Evolutionary conservation across 2,888 invertebrate genomes (phyloP), one percentile per base, ranked within the genome.

Genomic region (Drosophila eohydei): DNA sequence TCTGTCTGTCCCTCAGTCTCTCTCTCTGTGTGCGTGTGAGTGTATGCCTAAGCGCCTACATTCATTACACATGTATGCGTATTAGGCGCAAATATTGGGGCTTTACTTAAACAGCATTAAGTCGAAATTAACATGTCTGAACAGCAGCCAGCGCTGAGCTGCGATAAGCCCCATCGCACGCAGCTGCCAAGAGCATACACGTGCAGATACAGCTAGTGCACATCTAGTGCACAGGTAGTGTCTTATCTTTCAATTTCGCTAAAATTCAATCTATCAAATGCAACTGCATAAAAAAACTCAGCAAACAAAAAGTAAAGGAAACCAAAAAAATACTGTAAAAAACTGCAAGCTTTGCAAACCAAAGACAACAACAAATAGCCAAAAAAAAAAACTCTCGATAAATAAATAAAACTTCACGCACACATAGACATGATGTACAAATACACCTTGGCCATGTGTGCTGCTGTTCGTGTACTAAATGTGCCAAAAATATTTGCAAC

Each of bases 41-140:
- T 74, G 67, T 64, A 66, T 66, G 71, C 58, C 64, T 88, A 82
- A 80, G 83, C 83, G 83, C 83, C 72, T 85, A 85, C 83, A 80
- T 86, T 80, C 83, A 83, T 88, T 83, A 86, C 87, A 83, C 78
- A 81, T 86, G 89, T 88, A 86, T 86, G 89, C 89, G 89, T 83
- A 88, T 88, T 88, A 86, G 87, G 89, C 81, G 89, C 89, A 86
- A 86, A 86, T 88, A 86, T 88, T 86, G 89, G 74, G 89, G 85
- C 81, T 86, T 83, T 83, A 80, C 89, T 88, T 86, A 88, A 86
- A 88, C 85, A 88, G 85, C 81, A 88, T 86, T 86, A 88, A 88
- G 89, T 83, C 78, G 81, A 83, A 86, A 86, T 86, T 88, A 86
- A 86, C 85, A 86, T 86, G 85, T 88, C 89, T 83, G 76, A 81